Evolutionary conservation across 2,888 invertebrate species (phyloP).

Genomic region (Amiota minor): DNA sequence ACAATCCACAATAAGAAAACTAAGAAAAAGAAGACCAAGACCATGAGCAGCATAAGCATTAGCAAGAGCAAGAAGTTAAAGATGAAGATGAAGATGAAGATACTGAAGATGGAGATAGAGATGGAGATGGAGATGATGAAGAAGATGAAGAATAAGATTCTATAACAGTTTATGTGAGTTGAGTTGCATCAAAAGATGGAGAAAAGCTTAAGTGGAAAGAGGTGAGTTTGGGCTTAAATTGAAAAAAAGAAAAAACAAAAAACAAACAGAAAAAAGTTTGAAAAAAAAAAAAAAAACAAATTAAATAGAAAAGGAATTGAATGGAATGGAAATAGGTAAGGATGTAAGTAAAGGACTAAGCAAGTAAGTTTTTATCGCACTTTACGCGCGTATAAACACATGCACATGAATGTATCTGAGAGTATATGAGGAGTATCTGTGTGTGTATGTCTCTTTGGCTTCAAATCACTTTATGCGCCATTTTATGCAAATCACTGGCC

Average conservation of each 20-base stretch:
- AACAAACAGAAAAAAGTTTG: neutral
- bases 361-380: no score
- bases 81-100: no score
- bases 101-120: no score
- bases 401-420: neutral
- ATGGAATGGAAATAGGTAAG: neutral
- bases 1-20: no score
- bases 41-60: no score
- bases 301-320: neutral
- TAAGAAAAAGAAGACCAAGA: no score
- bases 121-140: no score
- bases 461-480: neutral
- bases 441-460: neutral
- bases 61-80: no score
- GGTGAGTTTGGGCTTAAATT: conserved; percentile 56
- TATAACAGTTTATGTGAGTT: no score
- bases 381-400: conserved; percentile 6
- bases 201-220: no score
- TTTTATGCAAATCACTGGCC: neutral
- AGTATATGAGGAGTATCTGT: conserved; percentile 16
- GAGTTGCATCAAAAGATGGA: no score
- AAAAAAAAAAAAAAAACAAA: neutral
- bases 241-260: conserved; percentile 28
- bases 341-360: neutral
- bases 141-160: no score